Evolutionary conservation across 2,888 invertebrate species (phyloP), one percentile per base, ranked within the genome.

Genomic region (Xanthorhoe designata): DNA sequence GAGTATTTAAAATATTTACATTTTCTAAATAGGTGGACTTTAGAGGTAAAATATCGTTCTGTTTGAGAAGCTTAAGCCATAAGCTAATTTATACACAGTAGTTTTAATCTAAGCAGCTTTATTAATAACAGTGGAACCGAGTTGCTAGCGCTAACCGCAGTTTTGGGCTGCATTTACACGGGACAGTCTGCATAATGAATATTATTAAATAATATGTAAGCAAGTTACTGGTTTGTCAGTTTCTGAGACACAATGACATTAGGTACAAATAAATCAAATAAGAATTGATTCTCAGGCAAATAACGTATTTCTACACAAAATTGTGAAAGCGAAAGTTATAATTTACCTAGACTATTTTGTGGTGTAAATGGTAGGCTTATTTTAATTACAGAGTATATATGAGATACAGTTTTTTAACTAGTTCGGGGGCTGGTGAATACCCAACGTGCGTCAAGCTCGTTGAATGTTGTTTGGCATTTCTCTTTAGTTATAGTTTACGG

Each of bases 101-200:
- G 73, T 84, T 84, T 81, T 80, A 82, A 83, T 83, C 77, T 79
- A 76, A 80, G 74, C 72, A 80, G 81, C 82, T 85, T 86, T 85
- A 86, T 84, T 85, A 88, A 82, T 84, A 86, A 81, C 74, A 74
- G 76, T 75, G 77, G 74, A 77, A 75, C 78, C 72, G 73, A 78
- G 81, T 78, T 80, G 73, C 77, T 79, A 78, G 75, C 75, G 76
- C 76, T 72, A 81, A 79, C 81, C 79, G 66, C 79, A 83, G 76
- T 83, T 69, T 60, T 55, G 61, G 47, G 55, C 66, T 18, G 29
- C 58, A 58, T 66, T 38, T 54, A 68, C 68, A 67, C 54, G 24
- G 57, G 47, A 55, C 17, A 24, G 19, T 45, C 18, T 45, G 19
- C 57, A 57, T 49, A 32, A 7, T 15, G 24, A 24, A 4, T 7